Conservation (phyloP, 1,140 invertebrate species). For the Vanessa tameamea region DNA sequence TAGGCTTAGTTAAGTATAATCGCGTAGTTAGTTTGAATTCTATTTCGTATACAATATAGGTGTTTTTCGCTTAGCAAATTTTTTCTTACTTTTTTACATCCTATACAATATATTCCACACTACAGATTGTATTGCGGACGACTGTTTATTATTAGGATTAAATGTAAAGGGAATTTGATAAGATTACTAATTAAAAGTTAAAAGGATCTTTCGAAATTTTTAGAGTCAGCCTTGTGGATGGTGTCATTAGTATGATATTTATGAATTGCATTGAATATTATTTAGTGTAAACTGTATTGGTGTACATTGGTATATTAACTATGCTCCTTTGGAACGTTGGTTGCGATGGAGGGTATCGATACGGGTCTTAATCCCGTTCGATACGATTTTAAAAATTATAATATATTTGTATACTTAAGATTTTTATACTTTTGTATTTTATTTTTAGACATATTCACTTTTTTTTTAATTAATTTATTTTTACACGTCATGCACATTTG, state of each 20-base stretch:
- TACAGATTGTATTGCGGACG: slow-evolving; percentile 20
- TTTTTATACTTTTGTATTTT: slow-evolving; percentile 35
- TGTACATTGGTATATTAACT: too few relatives aligned
- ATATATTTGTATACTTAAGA: slow-evolving; percentile 8
- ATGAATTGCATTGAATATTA: too few relatives aligned
- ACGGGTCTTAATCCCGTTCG: not conserved
- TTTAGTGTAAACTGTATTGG: too few relatives aligned
- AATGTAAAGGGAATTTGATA: not conserved
- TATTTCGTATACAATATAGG: slow-evolving; percentile 57
- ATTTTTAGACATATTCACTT: slow-evolving; percentile 8
- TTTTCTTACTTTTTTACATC: slow-evolving; percentile 25
- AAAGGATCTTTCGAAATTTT: slow-evolving; percentile 9
- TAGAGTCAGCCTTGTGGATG: slow-evolving; percentile 20
- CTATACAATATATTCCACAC: slow-evolving; percentile 7
- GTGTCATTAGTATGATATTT: not conserved
- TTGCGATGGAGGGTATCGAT: too few relatives aligned
- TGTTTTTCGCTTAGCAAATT: slow-evolving; percentile 48
- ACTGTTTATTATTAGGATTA: slow-evolving; percentile 4
- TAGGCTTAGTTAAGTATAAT: slow-evolving; percentile 68
- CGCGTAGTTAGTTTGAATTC: slow-evolving; percentile 67
- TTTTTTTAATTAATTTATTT: slow-evolving; percentile 3
- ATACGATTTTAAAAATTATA: not conserved
- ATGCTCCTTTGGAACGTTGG: too few relatives aligned
- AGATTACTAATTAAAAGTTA: not conserved
- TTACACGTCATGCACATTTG: not conserved